Evolutionary conservation across 1,140 invertebrate genomes (phyloP).

Genomic region (Nomia melanderi): DNA sequence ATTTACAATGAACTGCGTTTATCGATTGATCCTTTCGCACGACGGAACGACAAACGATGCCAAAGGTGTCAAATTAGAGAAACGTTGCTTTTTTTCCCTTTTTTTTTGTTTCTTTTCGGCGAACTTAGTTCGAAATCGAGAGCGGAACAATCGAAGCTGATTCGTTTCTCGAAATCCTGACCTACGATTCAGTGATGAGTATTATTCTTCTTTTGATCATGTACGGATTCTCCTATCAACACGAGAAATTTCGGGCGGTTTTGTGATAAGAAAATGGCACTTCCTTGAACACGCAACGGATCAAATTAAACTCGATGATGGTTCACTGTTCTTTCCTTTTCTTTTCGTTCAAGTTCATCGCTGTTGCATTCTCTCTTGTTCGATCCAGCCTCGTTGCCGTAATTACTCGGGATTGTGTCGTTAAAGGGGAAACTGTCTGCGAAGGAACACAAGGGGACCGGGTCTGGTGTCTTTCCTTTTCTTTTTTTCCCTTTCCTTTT

Average conservation of each 20-base stretch:
- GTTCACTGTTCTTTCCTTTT: too few species aligned
- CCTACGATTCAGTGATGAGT: background rate
- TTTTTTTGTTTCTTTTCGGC: too few species aligned
- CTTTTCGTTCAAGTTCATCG: background rate
- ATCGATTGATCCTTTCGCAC: too few species aligned
- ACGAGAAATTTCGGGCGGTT: background rate
- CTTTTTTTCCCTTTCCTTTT: conserved; percentile 4
- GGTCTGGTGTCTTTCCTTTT: conserved; percentile 13
- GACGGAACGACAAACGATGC: background rate
- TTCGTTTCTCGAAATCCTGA: too few species aligned
- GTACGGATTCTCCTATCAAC: background rate
- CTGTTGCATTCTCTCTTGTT: too few species aligned
- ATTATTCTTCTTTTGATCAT: background rate
- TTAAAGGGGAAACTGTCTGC: background rate
- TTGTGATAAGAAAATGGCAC: background rate
- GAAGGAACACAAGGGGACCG: conserved; percentile 22
- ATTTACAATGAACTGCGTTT: too few species aligned
- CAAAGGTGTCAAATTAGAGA: background rate
- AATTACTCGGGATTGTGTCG: background rate
- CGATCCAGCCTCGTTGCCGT: background rate
- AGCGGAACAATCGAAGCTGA: too few species aligned
- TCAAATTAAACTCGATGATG: background rate
- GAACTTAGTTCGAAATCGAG: background rate
- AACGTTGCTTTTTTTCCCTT: too few species aligned
- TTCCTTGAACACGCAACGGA: background rate